Base-by-base conservation (phyloP, 2,113 vertebrate genomes). In the Mionectes macconnelli region DNA sequence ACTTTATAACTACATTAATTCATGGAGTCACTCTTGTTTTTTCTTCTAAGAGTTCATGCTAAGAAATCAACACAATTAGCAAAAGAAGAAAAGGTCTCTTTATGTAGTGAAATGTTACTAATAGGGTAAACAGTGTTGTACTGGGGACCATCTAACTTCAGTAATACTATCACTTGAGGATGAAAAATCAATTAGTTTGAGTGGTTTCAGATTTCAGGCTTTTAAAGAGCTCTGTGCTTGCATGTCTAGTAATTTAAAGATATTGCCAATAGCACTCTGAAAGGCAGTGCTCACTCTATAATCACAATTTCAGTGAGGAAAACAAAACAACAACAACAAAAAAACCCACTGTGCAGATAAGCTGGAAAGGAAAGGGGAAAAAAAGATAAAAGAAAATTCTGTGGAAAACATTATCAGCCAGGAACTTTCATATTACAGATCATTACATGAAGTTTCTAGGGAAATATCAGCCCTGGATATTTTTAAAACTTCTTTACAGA, bases 131-230 rank as follows among this genome's bases (percentile, higher is more conserved):
- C 10, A 53, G 30, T 88, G 30, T 22, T n/a, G 20, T 82, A 19
- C 9, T 67, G 18, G 27, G 28, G 22, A 60, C 33, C 33, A 73
- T 70, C 6, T 4, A 67, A 33, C 53, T 80, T 87, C 70, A 79
- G 24, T 44, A 95, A 52, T 50, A 69, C 6, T 8, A 50, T 57
- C 52, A 69, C 13, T 67, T 75, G 25, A 84, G n/a, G 63, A 92
- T 45, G 73, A 97, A 93, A 94, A 92, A 91, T 89, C 60, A 81
- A 75, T 82, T 84, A 56, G 5, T 55, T 77, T 69, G 92, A 96
- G 63, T 73, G 84, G 30, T 89, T 63, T 74, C 42, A 85, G 37
- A 90, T 88, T 93, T 94, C 42, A 97, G 60, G 82, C 60, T 49
- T 78, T 93, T 75, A 89, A 87, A 82, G 45, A 92, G 73, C 7